Evolutionary conservation across 2,888 invertebrate genomes (phyloP).

Genomic region (Netelia fuscicornis): DNA sequence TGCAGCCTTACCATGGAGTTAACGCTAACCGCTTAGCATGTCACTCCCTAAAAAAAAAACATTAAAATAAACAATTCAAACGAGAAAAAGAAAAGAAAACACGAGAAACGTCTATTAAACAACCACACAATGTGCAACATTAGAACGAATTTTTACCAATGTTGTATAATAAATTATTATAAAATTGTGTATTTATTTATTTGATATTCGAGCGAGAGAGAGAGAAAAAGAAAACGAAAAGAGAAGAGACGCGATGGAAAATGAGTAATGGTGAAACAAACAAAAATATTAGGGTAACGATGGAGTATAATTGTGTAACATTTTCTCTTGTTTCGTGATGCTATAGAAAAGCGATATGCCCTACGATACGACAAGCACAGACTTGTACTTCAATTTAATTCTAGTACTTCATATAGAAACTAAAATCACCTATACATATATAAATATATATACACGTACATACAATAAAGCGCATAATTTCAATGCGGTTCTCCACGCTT

Average conservation of each 20-base stretch:
- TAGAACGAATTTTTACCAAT: constrained; percentile 81
- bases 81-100: constrained; percentile 30
- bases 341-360: constrained; percentile 66
- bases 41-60: constrained; percentile 78
- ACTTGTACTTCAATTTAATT: constrained; percentile 76
- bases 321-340: constrained; percentile 60
- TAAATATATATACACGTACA: constrained; percentile 73
- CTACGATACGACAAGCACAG: constrained; percentile 71
- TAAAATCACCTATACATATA: constrained; percentile 78
- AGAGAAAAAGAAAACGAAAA: constrained; percentile 65
- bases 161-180: constrained; percentile 84
- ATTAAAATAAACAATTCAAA: constrained; percentile 36
- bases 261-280: constrained; percentile 76
- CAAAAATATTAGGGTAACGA: constrained; percentile 75
- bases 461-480: constrained; percentile 82
- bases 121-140: constrained; percentile 73
- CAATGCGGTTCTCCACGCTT: constrained; percentile 69
- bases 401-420: constrained; percentile 77
- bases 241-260: constrained; percentile 73
- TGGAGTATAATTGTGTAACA: constrained; percentile 72
- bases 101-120: constrained; percentile 49
- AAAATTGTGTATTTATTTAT: constrained; percentile 84
- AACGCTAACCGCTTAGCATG: constrained; percentile 81
- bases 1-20: constrained; percentile 83
- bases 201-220: constrained; percentile 74